Evolutionary conservation across 2,113 vertebrate genomes (phyloP).

Genomic region (Erythrolamprus reginae): DNA sequence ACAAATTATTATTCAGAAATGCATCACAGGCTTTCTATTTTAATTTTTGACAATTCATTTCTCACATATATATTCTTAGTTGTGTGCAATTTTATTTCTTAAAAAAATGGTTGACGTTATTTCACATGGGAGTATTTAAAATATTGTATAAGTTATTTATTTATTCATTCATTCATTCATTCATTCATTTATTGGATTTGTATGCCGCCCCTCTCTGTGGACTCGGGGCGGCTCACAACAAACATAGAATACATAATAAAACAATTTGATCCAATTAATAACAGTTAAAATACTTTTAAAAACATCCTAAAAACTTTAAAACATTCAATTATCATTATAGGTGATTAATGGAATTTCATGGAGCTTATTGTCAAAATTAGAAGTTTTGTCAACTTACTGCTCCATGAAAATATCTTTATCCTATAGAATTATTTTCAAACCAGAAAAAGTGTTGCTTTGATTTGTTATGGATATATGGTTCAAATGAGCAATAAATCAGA

Average conservation of each 20-base stretch:
- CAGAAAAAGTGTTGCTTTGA: constrained; percentile 42
- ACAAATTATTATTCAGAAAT: constrained; percentile 40
- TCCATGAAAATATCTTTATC: neutral
- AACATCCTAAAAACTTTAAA: too few relatives aligned
- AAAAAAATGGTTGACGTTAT: constrained; percentile 45
- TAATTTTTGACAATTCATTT: constrained; percentile 40
- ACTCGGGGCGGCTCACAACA: too few relatives aligned
- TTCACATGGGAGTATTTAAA: constrained; percentile 48
- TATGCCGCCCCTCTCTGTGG: too few relatives aligned
- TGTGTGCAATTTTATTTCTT: neutral
- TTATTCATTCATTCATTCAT: too few relatives aligned
- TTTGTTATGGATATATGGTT: constrained; percentile 19
- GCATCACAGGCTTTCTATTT: constrained; percentile 43
- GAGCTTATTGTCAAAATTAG: too few relatives aligned
- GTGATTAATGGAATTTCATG: too few relatives aligned
- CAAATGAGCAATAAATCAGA: constrained; percentile 37
- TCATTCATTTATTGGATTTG: too few relatives aligned
- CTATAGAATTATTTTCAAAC: constrained; percentile 30
- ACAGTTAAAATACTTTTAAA: too few relatives aligned
- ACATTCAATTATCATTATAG: too few relatives aligned
- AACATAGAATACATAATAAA: too few relatives aligned
- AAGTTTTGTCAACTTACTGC: too few relatives aligned
- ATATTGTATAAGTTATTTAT: constrained; percentile 45
- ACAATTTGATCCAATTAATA: too few relatives aligned
- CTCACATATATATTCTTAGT: constrained; percentile 58